phyloP scores from a whole-genome alignment of 2,888 invertebrate genomes.

The Neoaliturus tenellus region DNA sequence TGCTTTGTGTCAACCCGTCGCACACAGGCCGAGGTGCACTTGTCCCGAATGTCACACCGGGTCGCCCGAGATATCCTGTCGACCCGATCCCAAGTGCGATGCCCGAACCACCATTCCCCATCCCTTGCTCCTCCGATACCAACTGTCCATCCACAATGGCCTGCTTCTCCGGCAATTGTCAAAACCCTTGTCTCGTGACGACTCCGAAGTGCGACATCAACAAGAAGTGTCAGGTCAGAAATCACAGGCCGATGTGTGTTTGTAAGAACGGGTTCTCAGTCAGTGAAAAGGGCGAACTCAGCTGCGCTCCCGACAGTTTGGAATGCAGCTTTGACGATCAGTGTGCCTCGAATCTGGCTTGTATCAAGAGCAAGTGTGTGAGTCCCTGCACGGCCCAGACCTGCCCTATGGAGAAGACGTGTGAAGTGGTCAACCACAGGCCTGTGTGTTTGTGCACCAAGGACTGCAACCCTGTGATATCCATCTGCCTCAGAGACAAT shows the following conservation, averaged over 20 bases:
- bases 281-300: conserved; percentile 90
- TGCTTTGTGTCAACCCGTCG: conserved; percentile 89
- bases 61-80: conserved; percentile 86
- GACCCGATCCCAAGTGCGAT: conserved; percentile 84
- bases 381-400: conserved; percentile 88
- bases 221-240: conserved; percentile 92
- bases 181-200: conserved; percentile 85
- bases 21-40: conserved; percentile 91
- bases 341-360: conserved; percentile 91
- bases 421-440: conserved; percentile 91
- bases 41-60: conserved; percentile 93
- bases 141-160: conserved; percentile 86
- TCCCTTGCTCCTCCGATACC: conserved; percentile 78
- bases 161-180: conserved; percentile 87
- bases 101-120: conserved; percentile 75
- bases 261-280: conserved; percentile 93
- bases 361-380: conserved; percentile 88
- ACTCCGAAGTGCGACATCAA: conserved; percentile 85
- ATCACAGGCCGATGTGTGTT: conserved; percentile 90
- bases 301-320: conserved; percentile 88
- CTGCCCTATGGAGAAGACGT: conserved; percentile 89
- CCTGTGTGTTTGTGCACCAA: conserved; percentile 91
- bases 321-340: conserved; percentile 89
- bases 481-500: conserved; percentile 92
- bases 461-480: conserved; percentile 90